Evolutionary conservation across 2,888 invertebrate species (phyloP), one percentile per base, ranked within the genome.

Genomic region (Acheta domesticus): DNA sequence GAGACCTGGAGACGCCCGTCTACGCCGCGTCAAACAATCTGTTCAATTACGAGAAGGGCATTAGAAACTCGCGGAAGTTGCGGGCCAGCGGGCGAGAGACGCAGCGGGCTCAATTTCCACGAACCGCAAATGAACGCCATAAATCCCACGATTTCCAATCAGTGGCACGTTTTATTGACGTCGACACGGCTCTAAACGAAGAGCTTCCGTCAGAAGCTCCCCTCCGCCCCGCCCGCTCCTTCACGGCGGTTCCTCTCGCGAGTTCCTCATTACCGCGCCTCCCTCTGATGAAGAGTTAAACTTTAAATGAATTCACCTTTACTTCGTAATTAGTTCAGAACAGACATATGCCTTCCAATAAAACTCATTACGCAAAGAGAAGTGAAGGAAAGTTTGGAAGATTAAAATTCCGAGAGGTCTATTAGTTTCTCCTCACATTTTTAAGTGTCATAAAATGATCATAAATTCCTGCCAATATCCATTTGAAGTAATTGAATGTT

Each of bases 91-190:
- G 62, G 62, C 62, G 62, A 14, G 62, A 62, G 62, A n/a, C n/a
- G 62, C n/a, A 62, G 62, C 62, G n/a, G n/a, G 62, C 62, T 62
- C 62, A 62, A 62, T 62, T 62, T 62, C 62, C 62, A 62, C 16
- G 62, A 62, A 62, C 62, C 62, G 62, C 62, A 62, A 62, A 62
- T 62, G 62, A 62, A 62, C 62, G 62, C 62, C 62, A 62, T 62
- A 62, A 62, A 62, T 62, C 62, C 62, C 62, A 62, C 62, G 62
- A 62, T 62, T 62, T 62, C 62, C 62, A 62, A 62, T 62, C 62
- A 62, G 62, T 19, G n/a, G 62, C 62, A 19, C 62, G 62, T 62
- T 62, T 62, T 62, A 62, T 62, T 62, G 62, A 62, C 62, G 62
- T 62, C 62, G 62, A 62, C 62, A 62, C 62, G 62, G 62, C 62